Base-by-base conservation (phyloP, 2,113 vertebrate species). In the Aspidoscelis tigris region DNA sequence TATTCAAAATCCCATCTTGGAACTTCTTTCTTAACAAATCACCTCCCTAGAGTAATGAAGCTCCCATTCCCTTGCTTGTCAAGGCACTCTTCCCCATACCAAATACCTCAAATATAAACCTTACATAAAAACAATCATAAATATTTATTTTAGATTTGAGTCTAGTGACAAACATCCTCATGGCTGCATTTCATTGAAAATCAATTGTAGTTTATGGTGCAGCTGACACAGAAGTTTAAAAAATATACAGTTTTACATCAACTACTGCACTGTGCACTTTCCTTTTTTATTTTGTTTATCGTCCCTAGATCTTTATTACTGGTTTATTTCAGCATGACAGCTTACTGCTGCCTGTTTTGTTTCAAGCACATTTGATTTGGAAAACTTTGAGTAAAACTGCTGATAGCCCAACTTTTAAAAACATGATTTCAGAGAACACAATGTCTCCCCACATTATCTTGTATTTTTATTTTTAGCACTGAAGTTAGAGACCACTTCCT, bases 241-340 rank as follows among this genome's bases (percentile, higher is more conserved):
- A 73, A 79, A 88, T 71, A 82, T 1, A 80, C 14, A 65, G 26
- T 55, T 80, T 82, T 65, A 84, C 50, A 86, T 2, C 26, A 84
- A 85, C 73, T 71, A 84, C 84, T 84, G 74, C 21, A 61, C 58
- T 61, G 14, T 61, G 4, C 78, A 78, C 61, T 65, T 43, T 47
- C 2, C 71, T 89, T 44, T 87, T 55, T 78, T 50, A 85, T 50
- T 76, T 83, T 76, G 83, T 61, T 61, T 61, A 55, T 88, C 78
- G 76, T 81, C 65, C 71, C 65, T 78, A 91, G n/a, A 53, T 80
- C 47, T 82, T 76, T 3, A 0, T 69, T 10, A 89, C 89, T 89
- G 84, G 87, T 72, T 82, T 93, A 87, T 88, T 89, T 87, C 88
- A 92, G 26, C 33, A 80, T 78, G 91, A 92, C 83, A 89, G 84